phyloP scores from a whole-genome alignment of 2,888 invertebrate species.

The Cataglyphis rosenhaueri region DNA sequence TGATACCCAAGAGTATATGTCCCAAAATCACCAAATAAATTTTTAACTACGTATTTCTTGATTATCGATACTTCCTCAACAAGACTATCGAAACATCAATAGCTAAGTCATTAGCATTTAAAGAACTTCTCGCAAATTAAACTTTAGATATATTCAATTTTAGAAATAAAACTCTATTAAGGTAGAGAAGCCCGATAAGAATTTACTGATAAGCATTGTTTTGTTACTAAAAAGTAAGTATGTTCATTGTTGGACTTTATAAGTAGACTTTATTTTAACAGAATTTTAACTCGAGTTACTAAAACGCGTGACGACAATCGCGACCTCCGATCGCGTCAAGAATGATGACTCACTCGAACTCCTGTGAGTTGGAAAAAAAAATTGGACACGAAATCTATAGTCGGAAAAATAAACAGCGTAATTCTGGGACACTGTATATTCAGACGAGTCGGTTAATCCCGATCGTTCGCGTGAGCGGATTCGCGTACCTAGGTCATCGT shows the following conservation, averaged over 20 bases:
- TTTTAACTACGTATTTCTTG: neutral
- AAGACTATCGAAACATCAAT: constrained; percentile 2
- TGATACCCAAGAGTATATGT: neutral
- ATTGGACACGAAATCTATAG: neutral
- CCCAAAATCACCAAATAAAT: constrained; percentile 12
- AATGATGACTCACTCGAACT: neutral
- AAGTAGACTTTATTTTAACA: neutral
- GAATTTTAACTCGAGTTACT: neutral
- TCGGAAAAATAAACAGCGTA: neutral
- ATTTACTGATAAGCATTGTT: constrained; percentile 5
- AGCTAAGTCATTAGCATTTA: constrained; percentile 22
- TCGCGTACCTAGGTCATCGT: constrained; percentile 82
- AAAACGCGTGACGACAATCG: neutral
- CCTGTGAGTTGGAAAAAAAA: neutral
- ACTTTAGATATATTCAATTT: constrained; percentile 27
- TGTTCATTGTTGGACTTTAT: constrained; percentile 4
- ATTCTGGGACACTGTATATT: constrained; percentile 9
- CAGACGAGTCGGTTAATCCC: constrained; percentile 28
- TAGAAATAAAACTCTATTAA: constrained; percentile 20
- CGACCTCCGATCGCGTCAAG: neutral
- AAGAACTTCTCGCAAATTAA: constrained; percentile 21
- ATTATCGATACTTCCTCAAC: constrained; percentile 13
- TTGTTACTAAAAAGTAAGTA: neutral
- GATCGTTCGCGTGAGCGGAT: constrained; percentile 8
- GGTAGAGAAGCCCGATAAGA: neutral